Conservation (phyloP, 2,113 vertebrate species). For the Nansenia antarctica region DNA sequence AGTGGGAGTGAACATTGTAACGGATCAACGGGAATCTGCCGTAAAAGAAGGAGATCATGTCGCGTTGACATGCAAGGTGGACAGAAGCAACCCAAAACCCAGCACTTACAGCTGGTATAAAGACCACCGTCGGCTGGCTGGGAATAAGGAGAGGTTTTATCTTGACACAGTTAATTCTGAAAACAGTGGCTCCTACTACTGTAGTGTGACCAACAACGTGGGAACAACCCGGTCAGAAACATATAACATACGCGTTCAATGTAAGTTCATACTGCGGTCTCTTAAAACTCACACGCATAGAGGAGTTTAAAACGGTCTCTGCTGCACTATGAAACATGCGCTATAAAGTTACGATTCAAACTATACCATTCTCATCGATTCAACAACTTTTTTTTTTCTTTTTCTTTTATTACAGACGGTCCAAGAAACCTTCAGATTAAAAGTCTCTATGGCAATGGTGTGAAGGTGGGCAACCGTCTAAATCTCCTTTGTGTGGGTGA, state of each 20-base stretch:
- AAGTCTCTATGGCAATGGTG: rapidly evolving
- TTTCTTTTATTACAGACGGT: not conserved
- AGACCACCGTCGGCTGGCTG: rapidly evolving
- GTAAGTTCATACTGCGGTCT: conserved; percentile 42
- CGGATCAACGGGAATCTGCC: rapidly evolving
- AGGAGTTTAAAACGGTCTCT: too few species aligned
- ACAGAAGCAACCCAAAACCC: conserved; percentile 37
- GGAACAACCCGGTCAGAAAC: rapidly evolving
- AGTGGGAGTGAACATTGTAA: not conserved
- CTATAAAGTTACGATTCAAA: too few species aligned
- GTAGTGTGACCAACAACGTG: not conserved
- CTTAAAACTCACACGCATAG: too few species aligned
- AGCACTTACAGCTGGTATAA: not conserved
- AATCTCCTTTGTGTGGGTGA: conserved; percentile 20
- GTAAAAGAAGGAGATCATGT: conserved; percentile 9
- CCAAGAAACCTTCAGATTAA: too few species aligned
- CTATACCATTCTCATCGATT: not conserved
- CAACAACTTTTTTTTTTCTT: not conserved
- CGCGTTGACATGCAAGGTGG: conserved; percentile 38
- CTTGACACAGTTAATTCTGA: rapidly evolving
- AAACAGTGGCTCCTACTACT: conserved; percentile 23
- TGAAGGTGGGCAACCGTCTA: not conserved
- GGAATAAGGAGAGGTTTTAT: rapidly evolving
- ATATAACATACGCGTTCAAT: not conserved
- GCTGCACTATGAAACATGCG: too few species aligned